Evolutionary conservation across 2,113 vertebrate genomes (phyloP).

Genomic region (Brachyhypopomus gauderio): DNA sequence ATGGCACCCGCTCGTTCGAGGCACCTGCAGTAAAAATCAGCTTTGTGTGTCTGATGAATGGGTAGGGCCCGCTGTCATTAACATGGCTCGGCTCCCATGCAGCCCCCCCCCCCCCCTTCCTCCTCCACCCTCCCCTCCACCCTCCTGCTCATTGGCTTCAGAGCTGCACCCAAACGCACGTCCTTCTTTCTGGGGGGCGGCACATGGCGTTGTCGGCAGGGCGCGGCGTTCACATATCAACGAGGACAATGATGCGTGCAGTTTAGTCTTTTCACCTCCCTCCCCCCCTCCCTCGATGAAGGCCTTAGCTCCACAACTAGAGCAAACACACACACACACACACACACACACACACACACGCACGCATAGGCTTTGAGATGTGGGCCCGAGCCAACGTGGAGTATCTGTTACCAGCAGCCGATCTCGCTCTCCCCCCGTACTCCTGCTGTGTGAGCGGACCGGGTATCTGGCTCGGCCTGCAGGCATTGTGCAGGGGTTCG

Average conservation of each 20-base stretch:
- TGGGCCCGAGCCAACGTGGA: conserved; percentile 42
- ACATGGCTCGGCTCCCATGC: conserved; percentile 46
- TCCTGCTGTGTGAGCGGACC: conserved; percentile 35
- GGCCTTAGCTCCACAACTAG: conserved; percentile 29
- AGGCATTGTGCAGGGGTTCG: conserved; percentile 53
- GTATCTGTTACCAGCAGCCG: conserved; percentile 58
- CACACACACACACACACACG: conserved; percentile 37
- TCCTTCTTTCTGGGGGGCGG: conserved; percentile 38
- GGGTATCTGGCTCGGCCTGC: conserved; percentile 53
- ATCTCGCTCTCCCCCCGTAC: conserved; percentile 34
- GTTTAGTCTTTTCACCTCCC: conserved; percentile 79
- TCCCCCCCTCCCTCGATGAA: conserved; percentile 43
- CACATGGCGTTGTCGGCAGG: conserved; percentile 63
- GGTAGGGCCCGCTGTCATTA: conserved; percentile 58
- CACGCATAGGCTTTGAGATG: conserved; percentile 38
- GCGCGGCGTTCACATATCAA: conserved; percentile 70
- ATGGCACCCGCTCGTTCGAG: conserved; percentile 22
- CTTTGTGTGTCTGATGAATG: conserved; percentile 62
- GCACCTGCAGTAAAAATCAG: conserved; percentile 70
- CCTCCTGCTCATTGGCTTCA: conserved; percentile 62
- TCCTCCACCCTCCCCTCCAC: conserved; percentile 5
- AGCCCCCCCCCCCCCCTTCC: conserved; percentile 16
- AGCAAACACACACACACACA: conserved; percentile 36
- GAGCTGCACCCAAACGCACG: conserved; percentile 50
- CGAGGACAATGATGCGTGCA: conserved; percentile 73